These are phyloP conservation scores for Diabrotica virgifera DNA, from an alignment of 1,140 invertebrate species.

Conservation along the genomic window DNA sequence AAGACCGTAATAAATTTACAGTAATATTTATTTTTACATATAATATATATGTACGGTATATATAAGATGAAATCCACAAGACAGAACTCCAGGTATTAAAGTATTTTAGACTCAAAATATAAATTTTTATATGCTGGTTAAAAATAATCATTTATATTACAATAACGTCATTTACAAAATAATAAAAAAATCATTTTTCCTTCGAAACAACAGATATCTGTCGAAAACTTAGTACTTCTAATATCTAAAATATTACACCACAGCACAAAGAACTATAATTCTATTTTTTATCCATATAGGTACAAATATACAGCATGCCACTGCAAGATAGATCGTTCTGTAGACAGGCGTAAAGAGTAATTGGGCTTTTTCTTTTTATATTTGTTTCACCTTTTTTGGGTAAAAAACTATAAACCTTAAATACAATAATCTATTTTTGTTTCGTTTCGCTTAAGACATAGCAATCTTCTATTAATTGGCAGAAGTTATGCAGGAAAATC, in stretches of 20 bases:
- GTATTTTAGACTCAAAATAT: slow-evolving; percentile 40
- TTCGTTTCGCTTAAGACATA: too few relatives aligned
- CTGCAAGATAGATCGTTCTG: slow-evolving; percentile 19
- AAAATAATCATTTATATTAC: slow-evolving; percentile 42
- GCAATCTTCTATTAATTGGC: too few relatives aligned
- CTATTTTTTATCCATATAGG: slow-evolving; percentile 47
- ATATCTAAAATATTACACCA: slow-evolving; percentile 49
- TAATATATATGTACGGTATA: slow-evolving; percentile 47
- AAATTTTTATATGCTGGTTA: slow-evolving; percentile 37
- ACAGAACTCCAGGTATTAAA: slow-evolving; percentile 44
- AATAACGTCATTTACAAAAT: slow-evolving; percentile 42
- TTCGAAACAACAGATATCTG: slow-evolving; percentile 29
- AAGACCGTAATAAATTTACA: slow-evolving; percentile 35
- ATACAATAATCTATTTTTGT: too few relatives aligned
- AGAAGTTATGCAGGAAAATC: too few relatives aligned
- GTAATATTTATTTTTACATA: slow-evolving; percentile 50
- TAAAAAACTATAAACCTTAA: too few relatives aligned
- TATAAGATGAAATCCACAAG: slow-evolving; percentile 48
- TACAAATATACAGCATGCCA: slow-evolving; percentile 49
- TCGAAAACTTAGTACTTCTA: slow-evolving; percentile 38
- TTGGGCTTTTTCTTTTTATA: too few relatives aligned
- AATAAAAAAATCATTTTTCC: slow-evolving; percentile 29
- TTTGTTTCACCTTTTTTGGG: too few relatives aligned
- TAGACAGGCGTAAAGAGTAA: not conserved
- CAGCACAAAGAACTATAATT: slow-evolving; percentile 48